phyloP scores from a whole-genome alignment of 1,140 invertebrate genomes.

The Platyscapa corneri region DNA sequence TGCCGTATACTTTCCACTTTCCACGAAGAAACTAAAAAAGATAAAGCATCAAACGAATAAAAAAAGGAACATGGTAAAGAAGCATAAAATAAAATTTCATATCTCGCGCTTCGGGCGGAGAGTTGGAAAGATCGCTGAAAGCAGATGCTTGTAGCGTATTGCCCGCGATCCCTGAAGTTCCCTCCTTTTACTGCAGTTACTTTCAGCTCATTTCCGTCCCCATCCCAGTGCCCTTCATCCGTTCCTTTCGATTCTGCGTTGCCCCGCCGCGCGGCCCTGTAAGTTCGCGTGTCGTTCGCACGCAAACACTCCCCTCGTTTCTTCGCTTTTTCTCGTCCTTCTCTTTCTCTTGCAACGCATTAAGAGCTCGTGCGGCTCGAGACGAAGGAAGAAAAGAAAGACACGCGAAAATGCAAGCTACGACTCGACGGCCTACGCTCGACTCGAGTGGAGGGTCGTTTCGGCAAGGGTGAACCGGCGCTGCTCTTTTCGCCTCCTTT shows the following conservation, averaged over 20 bases:
- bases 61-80: neutral
- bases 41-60: neutral
- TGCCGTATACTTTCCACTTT: neutral
- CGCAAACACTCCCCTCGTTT: constrained; percentile 2
- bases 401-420: constrained; percentile 20
- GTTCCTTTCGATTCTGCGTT: too few relatives aligned
- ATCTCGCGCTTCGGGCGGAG: constrained; percentile 14
- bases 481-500: neutral
- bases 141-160: constrained; percentile 43
- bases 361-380: neutral
- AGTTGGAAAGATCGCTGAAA: constrained; percentile 43
- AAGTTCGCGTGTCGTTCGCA: constrained; percentile 41
- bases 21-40: neutral
- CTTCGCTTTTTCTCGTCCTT: neutral
- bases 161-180: constrained; percentile 34
- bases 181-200: constrained; percentile 45
- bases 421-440: neutral
- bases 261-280: neutral
- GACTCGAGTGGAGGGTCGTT: too few relatives aligned
- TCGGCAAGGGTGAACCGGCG: neutral
- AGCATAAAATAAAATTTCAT: constrained; percentile 39
- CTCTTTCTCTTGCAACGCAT: neutral
- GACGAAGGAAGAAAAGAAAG: neutral
- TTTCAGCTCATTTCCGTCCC: constrained; percentile 51
- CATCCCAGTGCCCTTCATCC: neutral